Base-by-base conservation (phyloP, 35 echinoderm and acorn worm genomes). In the Eucidaris tribuloides region DNA sequence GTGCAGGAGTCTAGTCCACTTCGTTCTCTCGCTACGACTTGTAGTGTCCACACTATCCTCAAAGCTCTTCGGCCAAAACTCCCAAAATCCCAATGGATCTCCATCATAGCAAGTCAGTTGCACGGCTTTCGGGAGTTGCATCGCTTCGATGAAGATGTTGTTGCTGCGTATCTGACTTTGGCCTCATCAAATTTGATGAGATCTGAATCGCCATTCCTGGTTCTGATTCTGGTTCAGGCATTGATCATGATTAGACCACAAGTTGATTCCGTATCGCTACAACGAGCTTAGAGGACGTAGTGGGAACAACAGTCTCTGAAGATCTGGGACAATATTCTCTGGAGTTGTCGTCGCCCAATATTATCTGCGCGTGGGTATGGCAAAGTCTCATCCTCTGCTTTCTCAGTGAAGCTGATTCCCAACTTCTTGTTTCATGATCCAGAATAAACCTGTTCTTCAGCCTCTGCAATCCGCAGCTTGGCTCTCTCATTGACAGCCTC, bases 71-170 rank as follows among this genome's bases (percentile, higher is more conserved):
- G 55, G 59, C 59, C 6, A 63, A 63, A 63, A n/a, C 15, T 38
- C 23, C 61, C 83, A 68, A 44, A 80, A 92, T 24, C 46, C 46
- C 19, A 74, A 40, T 14, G 83, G 83, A 71, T 87, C 63, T 37
- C 89, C 77, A 38, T 87, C 89, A 55, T 36, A 86, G 13, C 7
- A 64, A 45, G 58, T 85, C 19, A 91, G 19, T 42, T 91, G n/a
- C 44, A 85, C 65, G n/a, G 71, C 82, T 54, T 54, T 66, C 20
- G 89, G 82, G 3, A 91, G 44, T 54, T 91, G 89, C 49, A 91
- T 18, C 15, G 82, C 62, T 55, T 86, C 82, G 13, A 91, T 22
- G 35, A 80, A 80, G 45, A 13, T 65, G 40, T 30, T 65, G 42
- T 49, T 91, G 82, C 39, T 77, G 82, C 39, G 81, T 77, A 58